These are phyloP conservation scores for Orthonychiurus folsomi DNA, from an alignment of 2,888 invertebrate species.

Conservation along the genomic window DNA sequence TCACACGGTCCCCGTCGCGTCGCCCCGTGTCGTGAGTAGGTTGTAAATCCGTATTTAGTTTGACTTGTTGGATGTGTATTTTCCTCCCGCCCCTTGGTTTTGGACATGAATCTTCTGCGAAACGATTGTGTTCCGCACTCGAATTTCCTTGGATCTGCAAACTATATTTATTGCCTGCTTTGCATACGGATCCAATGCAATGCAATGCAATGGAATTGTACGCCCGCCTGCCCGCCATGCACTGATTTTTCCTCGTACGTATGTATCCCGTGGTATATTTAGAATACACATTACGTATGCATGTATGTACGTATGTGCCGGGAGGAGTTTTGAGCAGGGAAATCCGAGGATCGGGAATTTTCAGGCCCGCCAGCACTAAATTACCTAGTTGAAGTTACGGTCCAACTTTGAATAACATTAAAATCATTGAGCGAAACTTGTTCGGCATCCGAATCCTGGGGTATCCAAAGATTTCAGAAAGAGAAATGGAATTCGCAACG, in stretches of 20 bases:
- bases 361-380: slow-evolving; percentile 8
- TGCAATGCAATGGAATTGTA: background rate
- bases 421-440: slow-evolving; percentile 11
- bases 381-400: slow-evolving; percentile 10
- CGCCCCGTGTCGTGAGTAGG: too few species aligned
- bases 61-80: background rate
- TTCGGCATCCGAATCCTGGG: too few species aligned
- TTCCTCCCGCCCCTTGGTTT: background rate
- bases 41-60: too few species aligned
- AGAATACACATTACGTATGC: too few species aligned
- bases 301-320: too few species aligned
- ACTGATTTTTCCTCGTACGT: background rate
- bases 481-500: too few species aligned
- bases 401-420: slow-evolving; percentile 11
- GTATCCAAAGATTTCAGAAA: too few species aligned
- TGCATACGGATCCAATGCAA: background rate
- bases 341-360: too few species aligned
- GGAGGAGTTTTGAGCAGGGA: too few species aligned
- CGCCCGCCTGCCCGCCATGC: background rate
- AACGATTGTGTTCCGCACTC: too few species aligned
- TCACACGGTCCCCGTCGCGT: too few species aligned
- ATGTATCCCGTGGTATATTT: background rate
- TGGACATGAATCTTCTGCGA: background rate
- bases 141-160: background rate
- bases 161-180: background rate